A percentile compares a stretch with the other conserved stretches of the same genome.
Evolutionary conservation across 2,888 invertebrate species (phyloP).

Genomic region (Drosophila buzzatii): DNA sequence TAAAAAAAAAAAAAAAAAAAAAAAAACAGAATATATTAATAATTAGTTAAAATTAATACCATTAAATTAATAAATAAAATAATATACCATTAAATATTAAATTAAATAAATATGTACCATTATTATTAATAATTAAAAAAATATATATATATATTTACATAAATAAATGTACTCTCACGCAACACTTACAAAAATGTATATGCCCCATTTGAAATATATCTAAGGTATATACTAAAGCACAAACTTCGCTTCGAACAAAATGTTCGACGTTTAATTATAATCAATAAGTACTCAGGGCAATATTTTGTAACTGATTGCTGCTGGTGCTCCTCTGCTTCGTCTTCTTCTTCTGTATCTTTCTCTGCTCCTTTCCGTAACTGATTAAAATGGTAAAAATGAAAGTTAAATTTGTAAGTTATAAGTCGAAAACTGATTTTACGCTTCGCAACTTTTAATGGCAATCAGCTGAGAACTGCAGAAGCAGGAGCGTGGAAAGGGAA

Average conservation of each 20-base stretch:
- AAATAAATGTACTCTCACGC: too few relatives aligned
- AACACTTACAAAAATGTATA: not conserved
- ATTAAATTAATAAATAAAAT: too few relatives aligned
- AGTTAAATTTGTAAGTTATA: conserved; percentile 32
- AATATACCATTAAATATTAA: too few relatives aligned
- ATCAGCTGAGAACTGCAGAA: conserved; percentile 22
- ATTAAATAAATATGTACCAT: too few relatives aligned
- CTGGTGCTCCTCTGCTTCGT: too few relatives aligned
- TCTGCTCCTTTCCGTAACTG: not conserved
- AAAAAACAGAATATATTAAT: too few relatives aligned
- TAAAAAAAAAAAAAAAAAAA: too few relatives aligned
- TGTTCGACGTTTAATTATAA: not conserved
- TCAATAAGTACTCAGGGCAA: not conserved
- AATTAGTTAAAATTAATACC: too few relatives aligned
- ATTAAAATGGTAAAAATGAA: conserved; percentile 28
- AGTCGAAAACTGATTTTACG: conserved; percentile 65
- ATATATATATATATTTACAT: too few relatives aligned
- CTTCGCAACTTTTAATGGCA: conserved; percentile 69
- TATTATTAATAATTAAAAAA: too few relatives aligned
- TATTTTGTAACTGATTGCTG: not conserved
- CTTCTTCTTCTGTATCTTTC: not conserved
- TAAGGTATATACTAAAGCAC: not conserved
- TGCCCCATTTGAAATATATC: not conserved
- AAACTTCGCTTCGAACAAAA: not conserved
- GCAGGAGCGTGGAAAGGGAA: not conserved